Evolutionary conservation across 2,888 invertebrate species (phyloP).

Genomic region (Hydropsyche betteni): DNA sequence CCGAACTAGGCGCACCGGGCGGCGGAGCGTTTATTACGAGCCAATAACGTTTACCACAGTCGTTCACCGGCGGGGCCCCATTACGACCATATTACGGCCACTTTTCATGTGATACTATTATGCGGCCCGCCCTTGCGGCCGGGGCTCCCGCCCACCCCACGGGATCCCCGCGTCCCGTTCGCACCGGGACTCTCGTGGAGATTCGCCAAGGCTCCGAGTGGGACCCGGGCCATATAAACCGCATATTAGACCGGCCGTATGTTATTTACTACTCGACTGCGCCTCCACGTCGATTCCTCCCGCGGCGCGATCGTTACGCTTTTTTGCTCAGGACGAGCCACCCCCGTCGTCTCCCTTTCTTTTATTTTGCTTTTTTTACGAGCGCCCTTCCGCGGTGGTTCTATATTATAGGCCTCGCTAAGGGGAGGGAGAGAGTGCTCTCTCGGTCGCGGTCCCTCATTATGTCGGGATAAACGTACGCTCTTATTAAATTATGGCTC

Average conservation of each 20-base stretch:
- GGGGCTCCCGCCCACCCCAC: constrained; percentile 4
- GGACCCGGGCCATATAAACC: constrained; percentile 13
- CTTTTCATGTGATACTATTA: constrained; percentile 42
- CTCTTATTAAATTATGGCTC: constrained; percentile 49
- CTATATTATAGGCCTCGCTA: too few relatives aligned
- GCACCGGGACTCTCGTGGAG: constrained; percentile 14
- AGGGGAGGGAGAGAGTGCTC: constrained; percentile 14
- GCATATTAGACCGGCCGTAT: neutral
- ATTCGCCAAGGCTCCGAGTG: constrained; percentile 13
- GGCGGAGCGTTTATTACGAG: constrained; percentile 37
- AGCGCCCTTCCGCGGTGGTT: neutral
- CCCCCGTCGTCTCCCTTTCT: neutral
- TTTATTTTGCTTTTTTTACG: constrained; percentile 27
- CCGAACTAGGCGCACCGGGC: constrained; percentile 12
- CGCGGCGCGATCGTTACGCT: neutral
- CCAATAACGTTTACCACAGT: constrained; percentile 40
- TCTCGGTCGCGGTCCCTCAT: constrained; percentile 37
- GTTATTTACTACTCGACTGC: constrained; percentile 14
- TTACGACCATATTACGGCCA: constrained; percentile 40
- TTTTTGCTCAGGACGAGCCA: constrained; percentile 7
- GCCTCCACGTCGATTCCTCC: neutral
- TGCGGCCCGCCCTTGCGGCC: constrained; percentile 34
- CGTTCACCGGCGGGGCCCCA: constrained; percentile 34
- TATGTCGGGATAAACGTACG: constrained; percentile 46
- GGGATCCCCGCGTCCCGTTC: neutral